Evolutionary conservation across 2,113 vertebrate species (phyloP).

Genomic region (Artemisiospiza belli): DNA sequence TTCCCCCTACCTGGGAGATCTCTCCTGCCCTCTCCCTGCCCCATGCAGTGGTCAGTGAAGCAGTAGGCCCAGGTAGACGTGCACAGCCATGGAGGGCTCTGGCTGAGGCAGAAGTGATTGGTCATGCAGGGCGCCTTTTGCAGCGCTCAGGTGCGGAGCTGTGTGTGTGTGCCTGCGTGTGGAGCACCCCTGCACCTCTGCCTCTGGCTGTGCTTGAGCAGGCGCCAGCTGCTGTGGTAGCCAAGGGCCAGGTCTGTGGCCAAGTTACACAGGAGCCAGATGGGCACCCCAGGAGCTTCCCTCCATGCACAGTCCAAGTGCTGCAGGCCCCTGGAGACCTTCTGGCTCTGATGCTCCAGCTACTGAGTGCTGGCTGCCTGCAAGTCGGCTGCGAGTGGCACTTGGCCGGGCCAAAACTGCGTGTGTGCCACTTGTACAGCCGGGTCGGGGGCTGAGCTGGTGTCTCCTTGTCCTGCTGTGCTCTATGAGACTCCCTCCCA

Average conservation of each 20-base stretch:
- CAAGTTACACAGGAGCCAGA: accelerated
- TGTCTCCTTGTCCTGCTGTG: not conserved
- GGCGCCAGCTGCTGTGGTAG: not conserved
- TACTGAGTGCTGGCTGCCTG: not conserved
- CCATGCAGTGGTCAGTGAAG: accelerated
- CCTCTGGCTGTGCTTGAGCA: accelerated
- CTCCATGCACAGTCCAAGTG: accelerated
- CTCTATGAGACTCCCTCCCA: not conserved
- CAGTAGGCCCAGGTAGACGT: not conserved
- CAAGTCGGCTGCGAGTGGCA: not conserved
- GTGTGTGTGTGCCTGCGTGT: no score
- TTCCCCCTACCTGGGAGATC: not conserved
- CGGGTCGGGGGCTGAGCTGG: not conserved
- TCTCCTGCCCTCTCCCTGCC: not conserved
- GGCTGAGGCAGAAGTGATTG: not conserved
- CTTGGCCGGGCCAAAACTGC: not conserved
- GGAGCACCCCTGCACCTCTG: accelerated
- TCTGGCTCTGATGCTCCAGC: accelerated
- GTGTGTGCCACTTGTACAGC: not conserved
- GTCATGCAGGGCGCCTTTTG: not conserved
- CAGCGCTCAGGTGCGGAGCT: accelerated
- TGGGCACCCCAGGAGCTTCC: not conserved
- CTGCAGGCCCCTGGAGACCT: not conserved
- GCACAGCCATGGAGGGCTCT: not conserved
- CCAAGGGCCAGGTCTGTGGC: not conserved